Evolutionary conservation across 2,888 invertebrate species (phyloP).

Genomic region (Aphidius colemani): DNA sequence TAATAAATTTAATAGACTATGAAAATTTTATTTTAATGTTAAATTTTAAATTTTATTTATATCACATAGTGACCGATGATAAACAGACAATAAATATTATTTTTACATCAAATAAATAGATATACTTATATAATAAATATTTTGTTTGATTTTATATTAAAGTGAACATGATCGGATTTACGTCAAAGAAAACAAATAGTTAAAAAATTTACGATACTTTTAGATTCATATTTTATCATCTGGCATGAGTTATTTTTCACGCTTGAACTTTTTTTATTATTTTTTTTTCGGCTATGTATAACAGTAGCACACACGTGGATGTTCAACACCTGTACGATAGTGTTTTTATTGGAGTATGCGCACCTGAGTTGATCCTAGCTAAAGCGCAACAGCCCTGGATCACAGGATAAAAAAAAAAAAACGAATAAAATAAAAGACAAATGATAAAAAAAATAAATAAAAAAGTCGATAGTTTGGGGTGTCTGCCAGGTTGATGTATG

Average conservation of each 20-base stretch:
- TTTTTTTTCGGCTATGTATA: background rate
- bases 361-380: conserved; percentile 14
- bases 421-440: conserved; percentile 10
- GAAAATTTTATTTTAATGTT: no score
- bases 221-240: no score
- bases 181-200: no score
- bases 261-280: background rate
- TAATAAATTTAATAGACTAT: no score
- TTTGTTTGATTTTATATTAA: no score
- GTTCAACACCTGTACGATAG: conserved; percentile 19
- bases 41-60: no score
- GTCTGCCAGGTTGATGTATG: conserved; percentile 35
- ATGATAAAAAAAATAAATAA: conserved; percentile 8
- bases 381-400: conserved; percentile 20
- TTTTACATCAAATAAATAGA: no score
- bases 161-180: no score
- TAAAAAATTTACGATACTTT: no score
- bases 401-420: conserved; percentile 9
- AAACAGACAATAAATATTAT: no score
- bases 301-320: conserved; percentile 8
- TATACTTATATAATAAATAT: no score
- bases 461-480: conserved; percentile 30
- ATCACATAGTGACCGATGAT: no score
- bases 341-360: conserved; percentile 9
- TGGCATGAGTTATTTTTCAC: conserved; percentile 9